Evolutionary conservation across 2,888 invertebrate species (phyloP), one percentile per base, ranked within the genome.

Genomic region (Melieria crassipennis): DNA sequence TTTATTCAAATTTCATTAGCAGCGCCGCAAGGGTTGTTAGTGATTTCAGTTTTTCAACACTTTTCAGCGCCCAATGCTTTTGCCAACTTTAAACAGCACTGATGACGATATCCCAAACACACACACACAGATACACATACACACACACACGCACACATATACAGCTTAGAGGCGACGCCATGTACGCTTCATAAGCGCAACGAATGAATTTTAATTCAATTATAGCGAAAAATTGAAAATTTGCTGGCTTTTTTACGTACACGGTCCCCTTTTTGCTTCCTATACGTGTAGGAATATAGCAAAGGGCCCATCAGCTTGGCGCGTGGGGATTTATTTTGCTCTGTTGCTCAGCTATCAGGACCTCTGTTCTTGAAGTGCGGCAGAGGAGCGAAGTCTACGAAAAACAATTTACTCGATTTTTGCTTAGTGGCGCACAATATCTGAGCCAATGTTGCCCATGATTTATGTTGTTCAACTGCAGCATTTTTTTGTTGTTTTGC

Each of bases 171-270:
- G 16, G 48, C 50, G 5, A 3, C 56, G 58, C 7, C 42, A 48
- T 42, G 60, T 57, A 79, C 78, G 83, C 81, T 80, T 81, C 79
- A 81, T 80, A 82, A 81, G 84, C 83, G 80, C 78, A 78, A 76
- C 84, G 83, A 83, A 84, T 83, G 82, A 83, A 83, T 82, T 82
- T 83, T 84, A 83, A 84, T 84, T 84, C 80, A 83, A 84, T 84
- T 83, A 80, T 82, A 83, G 77, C 78, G 79, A 80, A 80, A 81
- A 84, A 82, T 79, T 81, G 74, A 77, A 81, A 82, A 81, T 75
- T 76, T 66, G 47, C 45, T 56, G 61, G 62, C n/a, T 57, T 57
- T 6, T 11, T 55, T 52, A 46, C 4, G 62, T 7, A 7, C 11
- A 30, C 11, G 30, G 52, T 4, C 11, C 50, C 30, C n/a, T 48